Evolutionary conservation across 2,888 invertebrate species (phyloP).

Genomic region (Athrips mouffetella): DNA sequence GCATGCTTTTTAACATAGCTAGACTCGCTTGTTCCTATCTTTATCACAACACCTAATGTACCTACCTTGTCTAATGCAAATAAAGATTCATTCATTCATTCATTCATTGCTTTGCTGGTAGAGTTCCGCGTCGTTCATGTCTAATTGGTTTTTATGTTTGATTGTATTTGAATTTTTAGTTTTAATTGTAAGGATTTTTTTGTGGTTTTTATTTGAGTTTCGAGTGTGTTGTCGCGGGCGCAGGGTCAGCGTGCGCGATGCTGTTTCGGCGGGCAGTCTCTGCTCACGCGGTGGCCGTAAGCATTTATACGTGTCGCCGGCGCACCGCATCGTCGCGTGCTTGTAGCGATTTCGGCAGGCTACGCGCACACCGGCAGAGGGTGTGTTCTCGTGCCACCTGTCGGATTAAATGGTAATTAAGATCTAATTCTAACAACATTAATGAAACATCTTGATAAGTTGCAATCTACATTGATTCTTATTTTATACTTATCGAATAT

Average conservation of each 20-base stretch:
- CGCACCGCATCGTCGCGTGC: conserved; percentile 37
- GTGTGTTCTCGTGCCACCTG: background rate
- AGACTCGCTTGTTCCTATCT: too few relatives aligned
- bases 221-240: conserved; percentile 45
- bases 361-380: background rate
- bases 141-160: conserved; percentile 31
- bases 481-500: too few relatives aligned
- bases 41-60: too few relatives aligned
- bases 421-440: too few relatives aligned
- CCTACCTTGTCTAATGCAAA: too few relatives aligned
- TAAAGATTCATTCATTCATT: too few relatives aligned
- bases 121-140: conserved; percentile 81
- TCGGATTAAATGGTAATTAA: too few relatives aligned
- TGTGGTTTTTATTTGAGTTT: conserved; percentile 12
- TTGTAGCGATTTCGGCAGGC: conserved; percentile 29
- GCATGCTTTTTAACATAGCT: too few relatives aligned
- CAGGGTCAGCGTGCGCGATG: conserved; percentile 48
- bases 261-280: conserved; percentile 58
- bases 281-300: conserved; percentile 44
- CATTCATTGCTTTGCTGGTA: conserved; percentile 85
- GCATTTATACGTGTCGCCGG: conserved; percentile 62
- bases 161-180: conserved; percentile 18
- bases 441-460: too few relatives aligned
- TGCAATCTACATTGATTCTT: too few relatives aligned
- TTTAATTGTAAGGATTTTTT: conserved; percentile 20